Evolutionary conservation across 2,888 invertebrate genomes (phyloP), one percentile per base, ranked within the genome.

Genomic region (Eupithecia subfuscata): DNA sequence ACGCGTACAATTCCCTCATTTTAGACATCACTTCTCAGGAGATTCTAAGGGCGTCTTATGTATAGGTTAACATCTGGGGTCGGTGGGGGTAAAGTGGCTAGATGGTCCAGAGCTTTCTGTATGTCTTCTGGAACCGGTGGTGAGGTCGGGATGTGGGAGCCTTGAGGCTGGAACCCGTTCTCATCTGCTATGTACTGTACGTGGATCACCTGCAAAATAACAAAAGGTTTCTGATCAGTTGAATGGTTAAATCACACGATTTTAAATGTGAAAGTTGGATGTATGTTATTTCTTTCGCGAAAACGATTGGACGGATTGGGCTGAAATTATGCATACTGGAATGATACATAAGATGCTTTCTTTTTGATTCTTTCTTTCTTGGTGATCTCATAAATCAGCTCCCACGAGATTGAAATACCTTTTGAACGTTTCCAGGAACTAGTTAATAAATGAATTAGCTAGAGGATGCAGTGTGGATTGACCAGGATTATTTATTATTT

Each of bases 121-220:
- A 97, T 97, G 72, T 96, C 96, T 80, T 93, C 95, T 65, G 97
- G 97, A 63, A 97, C 95, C 78, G 97, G 97, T 18, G 97, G 97
- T 4, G 97, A 91, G 1, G 96, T 96, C 4, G 96, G 96, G 3
- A 96, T 85, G 85, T 96, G 96, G n/a, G 95, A 92, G 0, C 96
- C 96, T 84, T 95, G 95, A 0, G 96, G 96, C 87, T 96, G 96
- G 91, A 96, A 97, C n/a, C 97, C 97, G 82, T 97, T 96, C 85
- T 97, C 97, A 84, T 97, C 97, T 9, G 97, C 97, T 75, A 96
- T 87, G 85, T 97, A 97, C 69, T 95, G 95, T 65, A 97, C 86
- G 78, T 96, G 95, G 80, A 96, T 96, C 30, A 96, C 90, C 88
- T 95, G 91, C 25, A 84, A 83, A 74, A 43, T 30, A n/a, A 37